Percentiles rank a stretch among this genome's conserved stretches.
Evolutionary conservation across 1,140 invertebrate genomes (phyloP).

Genomic region (Stegodyphus dumicola): DNA sequence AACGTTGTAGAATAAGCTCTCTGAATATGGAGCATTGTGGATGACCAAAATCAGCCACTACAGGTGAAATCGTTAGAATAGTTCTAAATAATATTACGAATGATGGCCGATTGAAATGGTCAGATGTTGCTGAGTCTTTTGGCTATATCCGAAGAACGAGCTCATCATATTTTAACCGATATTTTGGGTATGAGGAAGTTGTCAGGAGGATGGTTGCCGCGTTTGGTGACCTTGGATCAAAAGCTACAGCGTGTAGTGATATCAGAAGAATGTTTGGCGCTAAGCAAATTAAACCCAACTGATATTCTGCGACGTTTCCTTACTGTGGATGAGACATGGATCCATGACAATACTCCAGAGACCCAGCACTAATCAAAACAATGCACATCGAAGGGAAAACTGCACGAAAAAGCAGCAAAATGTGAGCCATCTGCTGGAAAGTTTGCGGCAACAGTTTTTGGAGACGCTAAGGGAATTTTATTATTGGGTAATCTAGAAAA

Average conservation of each 20-base stretch:
- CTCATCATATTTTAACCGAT: too few relatives aligned
- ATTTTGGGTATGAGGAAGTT: not conserved
- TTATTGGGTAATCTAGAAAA: slow-evolving; percentile 63
- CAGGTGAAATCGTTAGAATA: too few relatives aligned
- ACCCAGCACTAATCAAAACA: slow-evolving; percentile 66
- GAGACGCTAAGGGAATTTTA: slow-evolving; percentile 62
- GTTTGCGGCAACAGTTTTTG: too few relatives aligned
- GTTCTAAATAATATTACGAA: too few relatives aligned
- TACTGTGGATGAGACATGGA: slow-evolving; percentile 68
- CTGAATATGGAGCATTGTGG: too few relatives aligned
- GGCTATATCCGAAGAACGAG: not conserved
- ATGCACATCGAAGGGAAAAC: slow-evolving; percentile 63
- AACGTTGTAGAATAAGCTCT: too few relatives aligned
- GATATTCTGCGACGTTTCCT: slow-evolving; percentile 66
- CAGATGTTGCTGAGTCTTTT: slow-evolving; percentile 1
- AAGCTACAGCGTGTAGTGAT: not conserved
- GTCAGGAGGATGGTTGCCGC: slow-evolving; percentile 3
- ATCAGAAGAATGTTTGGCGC: slow-evolving; percentile 57
- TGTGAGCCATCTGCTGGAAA: slow-evolving; percentile 65
- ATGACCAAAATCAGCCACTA: too few relatives aligned
- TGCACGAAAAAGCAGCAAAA: slow-evolving; percentile 67
- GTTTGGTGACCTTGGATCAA: not conserved
- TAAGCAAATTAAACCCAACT: slow-evolving; percentile 41
- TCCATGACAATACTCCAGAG: slow-evolving; percentile 67
- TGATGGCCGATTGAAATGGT: too few relatives aligned